Evolutionary conservation across 2,888 invertebrate genomes (phyloP), one percentile per base, ranked within the genome.

Genomic region (Cordylochernes scorpioides): DNA sequence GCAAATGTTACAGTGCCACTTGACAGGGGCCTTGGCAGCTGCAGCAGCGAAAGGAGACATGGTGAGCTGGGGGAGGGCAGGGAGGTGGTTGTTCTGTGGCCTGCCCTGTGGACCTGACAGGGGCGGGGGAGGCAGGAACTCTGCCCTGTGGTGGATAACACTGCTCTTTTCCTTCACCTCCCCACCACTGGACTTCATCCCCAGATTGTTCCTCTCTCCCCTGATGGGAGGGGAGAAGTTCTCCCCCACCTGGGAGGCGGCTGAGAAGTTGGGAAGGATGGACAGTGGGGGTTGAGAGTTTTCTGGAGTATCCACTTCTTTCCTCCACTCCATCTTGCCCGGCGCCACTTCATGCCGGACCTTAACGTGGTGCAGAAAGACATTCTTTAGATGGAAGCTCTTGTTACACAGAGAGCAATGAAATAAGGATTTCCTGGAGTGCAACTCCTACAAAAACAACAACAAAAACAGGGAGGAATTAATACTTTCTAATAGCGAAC

Each of bases 311-410:
- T 24, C 26, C n/a, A 27, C 14, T 13, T 27, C 16, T 6, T 22
- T 25, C 10, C 28, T 31, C 16, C 24, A 31, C 25, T 36, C 36
- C 25, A 36, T 17, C 15, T 26, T 36, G 14, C 32, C 34, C 3
- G 36, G 34, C 5, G 34, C 24, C 8, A 34, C 32, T 17, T 36
- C 32, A 27, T 36, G 36, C 3, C 34, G 25, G 10, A 31, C 29
- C 12, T 25, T 31, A 10, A 36, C 17, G 27, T 36, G 36, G 17
- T 36, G 31, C 2, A 34, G 27, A 19, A 34, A 36, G 2, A 36
- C 36, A 22, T 36, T 36, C 18, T 36, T 36, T 16, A 34, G 36
- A 9, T 34, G 29, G 21, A 33, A 36, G 8, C 32, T 30, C 14
- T 30, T 27, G 17, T 36, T 27, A 13, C 36, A 36, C 7, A 36